These are phyloP conservation scores for Syngnathoides biaculeatus DNA, from an alignment of 2,113 vertebrate genomes.

Conservation along the genomic window DNA sequence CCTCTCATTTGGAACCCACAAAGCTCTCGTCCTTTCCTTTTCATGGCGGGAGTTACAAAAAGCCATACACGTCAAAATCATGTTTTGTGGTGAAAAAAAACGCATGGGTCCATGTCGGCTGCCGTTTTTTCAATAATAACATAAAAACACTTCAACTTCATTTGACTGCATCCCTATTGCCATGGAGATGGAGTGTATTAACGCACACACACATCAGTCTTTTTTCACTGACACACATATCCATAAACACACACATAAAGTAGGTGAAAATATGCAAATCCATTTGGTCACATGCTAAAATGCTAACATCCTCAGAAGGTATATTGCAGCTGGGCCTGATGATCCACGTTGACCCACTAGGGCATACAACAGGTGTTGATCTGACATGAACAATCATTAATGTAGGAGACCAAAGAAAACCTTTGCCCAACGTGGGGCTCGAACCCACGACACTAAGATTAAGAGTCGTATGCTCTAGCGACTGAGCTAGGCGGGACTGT, in stretches of 20 bases:
- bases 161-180: not conserved
- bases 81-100: too few species aligned
- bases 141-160: not conserved
- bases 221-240: not conserved
- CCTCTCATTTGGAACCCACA: too few species aligned
- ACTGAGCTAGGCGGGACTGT: not conserved
- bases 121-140: too few species aligned
- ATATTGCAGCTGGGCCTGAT: too few species aligned
- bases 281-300: too few species aligned
- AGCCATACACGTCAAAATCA: too few species aligned
- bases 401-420: not conserved
- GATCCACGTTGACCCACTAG: not conserved
- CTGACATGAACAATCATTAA: not conserved
- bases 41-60: too few species aligned
- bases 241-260: slow-evolving; percentile 20
- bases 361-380: not conserved
- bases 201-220: slow-evolving; percentile 1
- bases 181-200: not conserved
- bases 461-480: slow-evolving; percentile 10
- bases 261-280: not conserved
- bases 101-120: too few species aligned
- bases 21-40: too few species aligned
- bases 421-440: not conserved
- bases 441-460: slow-evolving; percentile 3
- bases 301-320: too few species aligned